Conservation (phyloP, 2,113 vertebrate genomes). For the Crypturellus undulatus region DNA sequence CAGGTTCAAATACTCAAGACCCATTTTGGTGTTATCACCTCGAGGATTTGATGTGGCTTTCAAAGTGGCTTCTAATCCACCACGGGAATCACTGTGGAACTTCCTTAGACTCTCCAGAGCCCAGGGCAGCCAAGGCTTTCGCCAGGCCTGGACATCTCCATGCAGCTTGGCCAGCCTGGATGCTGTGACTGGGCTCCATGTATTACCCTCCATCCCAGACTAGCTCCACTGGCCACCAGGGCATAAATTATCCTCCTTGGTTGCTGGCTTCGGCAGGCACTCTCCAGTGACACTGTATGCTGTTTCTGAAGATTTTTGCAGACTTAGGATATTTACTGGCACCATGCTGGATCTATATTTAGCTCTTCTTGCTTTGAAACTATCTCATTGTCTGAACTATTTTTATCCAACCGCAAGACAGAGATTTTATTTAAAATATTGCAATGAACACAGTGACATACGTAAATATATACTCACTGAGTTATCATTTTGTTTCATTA, state of each 20-base stretch:
- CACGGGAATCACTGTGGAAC: neutral
- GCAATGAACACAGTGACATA: neutral
- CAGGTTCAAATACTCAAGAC: neutral
- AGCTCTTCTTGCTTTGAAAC: neutral
- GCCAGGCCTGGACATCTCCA: neutral
- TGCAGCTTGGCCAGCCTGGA: neutral
- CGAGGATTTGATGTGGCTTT: neutral
- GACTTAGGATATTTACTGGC: neutral
- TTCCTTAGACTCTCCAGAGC: neutral
- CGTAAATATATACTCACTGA: neutral
- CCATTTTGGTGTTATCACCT: neutral
- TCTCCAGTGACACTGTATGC: neutral
- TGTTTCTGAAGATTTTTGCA: constrained; percentile 11
- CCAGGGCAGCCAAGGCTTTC: neutral
- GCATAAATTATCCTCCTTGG: constrained; percentile 7
- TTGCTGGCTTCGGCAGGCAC: neutral
- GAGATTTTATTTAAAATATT: neutral
- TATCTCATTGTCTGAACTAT: neutral
- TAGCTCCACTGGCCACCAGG: neutral
- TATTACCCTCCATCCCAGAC: neutral
- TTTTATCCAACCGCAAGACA: neutral
- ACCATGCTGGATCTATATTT: neutral
- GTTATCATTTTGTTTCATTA: neutral
- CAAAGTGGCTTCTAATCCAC: neutral
- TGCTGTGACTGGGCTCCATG: constrained; percentile 8